phyloP scores from a whole-genome alignment of 2,888 invertebrate species.

The Rhingia rostrata region DNA sequence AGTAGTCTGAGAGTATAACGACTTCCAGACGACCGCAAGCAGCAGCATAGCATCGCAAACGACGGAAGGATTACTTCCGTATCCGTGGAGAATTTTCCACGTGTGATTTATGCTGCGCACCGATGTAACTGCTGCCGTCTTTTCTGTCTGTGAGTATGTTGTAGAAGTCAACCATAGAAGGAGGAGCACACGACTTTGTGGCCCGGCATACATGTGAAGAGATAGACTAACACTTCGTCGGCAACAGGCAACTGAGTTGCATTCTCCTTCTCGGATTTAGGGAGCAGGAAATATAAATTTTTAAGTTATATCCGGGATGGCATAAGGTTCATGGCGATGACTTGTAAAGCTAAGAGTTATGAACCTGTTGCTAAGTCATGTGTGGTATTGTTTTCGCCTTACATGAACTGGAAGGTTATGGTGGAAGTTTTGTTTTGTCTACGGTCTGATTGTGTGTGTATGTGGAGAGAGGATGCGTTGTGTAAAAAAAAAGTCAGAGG shows the following conservation, averaged over 20 bases:
- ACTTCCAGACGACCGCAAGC: constrained; percentile 4
- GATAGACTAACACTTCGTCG: constrained; percentile 36
- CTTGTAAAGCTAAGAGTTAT: constrained; percentile 65
- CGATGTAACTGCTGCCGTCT: constrained; percentile 49
- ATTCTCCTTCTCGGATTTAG: constrained; percentile 1
- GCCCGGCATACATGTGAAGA: constrained; percentile 41
- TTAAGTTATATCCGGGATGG: constrained; percentile 58
- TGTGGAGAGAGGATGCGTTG: no score
- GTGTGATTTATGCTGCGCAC: constrained; percentile 52
- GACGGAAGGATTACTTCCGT: constrained; percentile 69
- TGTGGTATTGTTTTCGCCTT: constrained; percentile 53
- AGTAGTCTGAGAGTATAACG: constrained; percentile 7
- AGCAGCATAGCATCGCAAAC: constrained; percentile 4
- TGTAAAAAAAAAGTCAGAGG: no score
- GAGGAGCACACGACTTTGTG: constrained; percentile 32
- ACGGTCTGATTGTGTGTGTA: neutral
- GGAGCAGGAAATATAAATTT: constrained; percentile 64
- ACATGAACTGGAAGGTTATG: constrained; percentile 17
- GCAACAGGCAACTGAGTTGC: constrained; percentile 43
- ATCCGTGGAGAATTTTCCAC: constrained; percentile 56
- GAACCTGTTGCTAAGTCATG: constrained; percentile 68
- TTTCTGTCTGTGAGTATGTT: constrained; percentile 1
- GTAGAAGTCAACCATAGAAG: neutral
- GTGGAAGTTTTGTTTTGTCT: constrained; percentile 8
- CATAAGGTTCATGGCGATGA: constrained; percentile 40